Conservation (phyloP, 2,888 invertebrate genomes). For the Dasypolia templi region DNA sequence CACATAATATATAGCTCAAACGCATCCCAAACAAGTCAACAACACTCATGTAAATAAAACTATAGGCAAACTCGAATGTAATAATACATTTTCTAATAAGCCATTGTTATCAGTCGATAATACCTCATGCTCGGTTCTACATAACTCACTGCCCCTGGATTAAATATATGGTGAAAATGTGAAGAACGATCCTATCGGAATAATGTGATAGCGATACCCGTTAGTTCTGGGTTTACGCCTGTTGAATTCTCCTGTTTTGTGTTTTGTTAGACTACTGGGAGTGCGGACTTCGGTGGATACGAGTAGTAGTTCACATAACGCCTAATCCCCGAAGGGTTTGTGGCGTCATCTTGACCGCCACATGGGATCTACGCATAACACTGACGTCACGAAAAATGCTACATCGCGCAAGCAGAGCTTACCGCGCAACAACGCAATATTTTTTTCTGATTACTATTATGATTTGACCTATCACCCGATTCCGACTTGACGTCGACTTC, state of each 20-base stretch:
- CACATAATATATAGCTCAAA: conserved; percentile 2
- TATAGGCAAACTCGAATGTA: conserved; percentile 37
- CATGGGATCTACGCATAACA: too few species aligned
- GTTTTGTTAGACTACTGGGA: conserved; percentile 21
- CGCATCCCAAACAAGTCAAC: conserved; percentile 26
- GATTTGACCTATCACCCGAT: too few species aligned
- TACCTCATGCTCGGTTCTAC: conserved; percentile 42
- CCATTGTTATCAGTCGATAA: conserved; percentile 51
- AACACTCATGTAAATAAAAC: conserved; percentile 30
- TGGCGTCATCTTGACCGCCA: too few species aligned
- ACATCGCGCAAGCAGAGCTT: too few species aligned
- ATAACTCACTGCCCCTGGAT: conserved; percentile 52
- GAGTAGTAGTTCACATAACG: too few species aligned
- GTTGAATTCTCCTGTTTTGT: conserved; percentile 63
- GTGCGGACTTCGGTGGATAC: not conserved
- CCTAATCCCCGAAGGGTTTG: too few species aligned
- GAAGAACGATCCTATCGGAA: conserved; percentile 42
- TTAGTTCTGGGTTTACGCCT: conserved; percentile 66
- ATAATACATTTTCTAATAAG: conserved; percentile 53
- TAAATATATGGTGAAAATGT: conserved; percentile 56
- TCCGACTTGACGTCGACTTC: too few species aligned
- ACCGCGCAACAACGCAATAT: too few species aligned
- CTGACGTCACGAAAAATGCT: too few species aligned
- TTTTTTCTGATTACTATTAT: too few species aligned
- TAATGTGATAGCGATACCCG: conserved; percentile 53